Base-by-base conservation (phyloP, 2,113 vertebrate species). In the Empidonax traillii region DNA sequence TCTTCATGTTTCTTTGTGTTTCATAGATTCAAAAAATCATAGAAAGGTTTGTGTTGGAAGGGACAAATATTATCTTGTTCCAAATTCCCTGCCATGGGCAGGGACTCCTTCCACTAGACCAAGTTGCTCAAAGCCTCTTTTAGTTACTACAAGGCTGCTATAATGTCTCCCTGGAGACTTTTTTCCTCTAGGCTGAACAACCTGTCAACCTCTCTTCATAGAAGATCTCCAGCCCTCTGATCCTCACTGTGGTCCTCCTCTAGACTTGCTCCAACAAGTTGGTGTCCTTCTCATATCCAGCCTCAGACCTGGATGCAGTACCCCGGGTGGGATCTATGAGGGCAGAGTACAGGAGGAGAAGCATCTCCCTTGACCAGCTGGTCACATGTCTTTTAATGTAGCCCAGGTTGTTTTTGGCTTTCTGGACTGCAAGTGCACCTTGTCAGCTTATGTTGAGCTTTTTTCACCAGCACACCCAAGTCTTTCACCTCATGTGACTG, bases 271-370 rank as follows among this genome's bases (percentile, higher is more conserved):
- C 31, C 37, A 67, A 30, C 8, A n/a, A n/a, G 19, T 24, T 7
- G 7, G 2, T 14, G 10, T 39, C 23, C 44, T 82, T 46, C 51
- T n/a, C 17, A 3, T n/a, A 28, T 9, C 8, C 8, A 28, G 8
- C 10, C 10, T 59, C 15, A 14, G 23, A 24, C 4, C 28, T 28
- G 12, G 8, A 14, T 0, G 0, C 22, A 23, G 10, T 6, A 67
- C 31, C 4, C 28, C 15, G 24, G 23, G 19, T 28, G 11, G 15
- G 27, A 4, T 66, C 31, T 37, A 1, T 66, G 44, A 51, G 35
- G 14, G 33, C 37, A 44, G n/a, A 72, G 37, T 20, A 27, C 1
- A 37, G 22, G 25, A 7, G 12, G 22, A 58, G 6, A 59, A 67
- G 51, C 43, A 33, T 8, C 4, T 21, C 20, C 35, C 19, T 56